phyloP scores from a whole-genome alignment of 2,113 vertebrate genomes.

The Eira barbara region DNA sequence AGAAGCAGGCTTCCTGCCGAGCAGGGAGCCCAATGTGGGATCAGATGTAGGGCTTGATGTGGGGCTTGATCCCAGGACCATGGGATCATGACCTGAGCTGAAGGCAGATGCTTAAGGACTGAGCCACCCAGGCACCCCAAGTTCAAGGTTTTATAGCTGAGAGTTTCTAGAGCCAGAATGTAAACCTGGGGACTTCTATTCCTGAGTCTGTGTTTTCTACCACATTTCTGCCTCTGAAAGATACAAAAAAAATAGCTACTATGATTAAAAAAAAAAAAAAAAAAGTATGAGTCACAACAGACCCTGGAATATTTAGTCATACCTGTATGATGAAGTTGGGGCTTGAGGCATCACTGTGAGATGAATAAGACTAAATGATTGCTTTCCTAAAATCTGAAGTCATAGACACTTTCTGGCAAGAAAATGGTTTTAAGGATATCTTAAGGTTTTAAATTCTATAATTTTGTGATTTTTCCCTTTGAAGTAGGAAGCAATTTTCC shows the following conservation, averaged over 20 bases:
- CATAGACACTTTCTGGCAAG: neutral
- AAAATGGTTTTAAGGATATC: neutral
- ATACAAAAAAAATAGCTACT: neutral
- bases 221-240: neutral
- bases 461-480: neutral
- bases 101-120: too few relatives aligned
- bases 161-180: neutral
- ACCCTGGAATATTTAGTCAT: neutral
- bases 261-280: neutral
- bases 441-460: neutral
- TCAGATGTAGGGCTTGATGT: too few relatives aligned
- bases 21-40: too few relatives aligned
- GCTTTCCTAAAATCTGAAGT: slow-evolving; percentile 22
- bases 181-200: neutral
- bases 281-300: neutral
- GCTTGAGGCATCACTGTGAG: neutral
- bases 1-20: too few relatives aligned
- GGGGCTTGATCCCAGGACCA: too few relatives aligned
- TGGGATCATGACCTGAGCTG: too few relatives aligned
- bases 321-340: neutral
- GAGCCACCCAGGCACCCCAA: neutral
- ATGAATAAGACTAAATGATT: neutral
- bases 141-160: neutral
- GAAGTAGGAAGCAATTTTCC: slow-evolving; percentile 27
- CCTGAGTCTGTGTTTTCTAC: neutral